Base-by-base conservation (phyloP, 2,113 vertebrate species). In the Sinocyclocheilus rhinocerous region DNA sequence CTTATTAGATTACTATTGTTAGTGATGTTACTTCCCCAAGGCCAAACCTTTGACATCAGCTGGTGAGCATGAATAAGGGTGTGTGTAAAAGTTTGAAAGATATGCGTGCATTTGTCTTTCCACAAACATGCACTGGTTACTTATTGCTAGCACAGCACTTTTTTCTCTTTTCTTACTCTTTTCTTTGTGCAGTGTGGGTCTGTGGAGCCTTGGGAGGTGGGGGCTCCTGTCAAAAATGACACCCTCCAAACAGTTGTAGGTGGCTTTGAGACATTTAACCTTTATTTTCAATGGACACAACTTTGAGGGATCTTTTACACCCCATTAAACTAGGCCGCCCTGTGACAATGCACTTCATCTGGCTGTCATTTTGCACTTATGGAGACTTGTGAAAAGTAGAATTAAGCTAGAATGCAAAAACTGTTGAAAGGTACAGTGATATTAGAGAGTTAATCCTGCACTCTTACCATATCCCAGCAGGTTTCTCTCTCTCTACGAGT, bases 121-220 rank as follows among this genome's bases (percentile, higher is more conserved):
- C 90, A 88, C 87, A 81, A 88, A 89, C 94, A 94, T 92, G 93
- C 95, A 95, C 95, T 96, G 94, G 94, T 91, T 94, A 92, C 91
- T 92, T 94, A 76, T 79, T 94, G 89, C 91, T 92, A 95, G 94
- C 88, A 93, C 91, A 94, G 90, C 92, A 92, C 92, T 93, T 48
- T 48, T 93, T 89, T 13, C 50, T 42, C 87, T 85, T 81, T 88
- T 87, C 81, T 42, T 75, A 67, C n/a, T 18, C 26, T 33, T 63
- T 24, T 16, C 86, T 65, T 89, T 65, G 26, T 83, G 26, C 85
- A 88, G 81, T 87, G 79, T 50, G 26, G 52, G 33, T 45, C 26
- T 50, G 26, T 75, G 77, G 33, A 81, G 48, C 9, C 33, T 26
- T 20, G 24, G 26, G 50, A 39, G 69, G 84, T 84, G 33, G 20